Evolutionary conservation across 2,113 vertebrate species (phyloP).

Genomic region (Oceanites oceanicus): DNA sequence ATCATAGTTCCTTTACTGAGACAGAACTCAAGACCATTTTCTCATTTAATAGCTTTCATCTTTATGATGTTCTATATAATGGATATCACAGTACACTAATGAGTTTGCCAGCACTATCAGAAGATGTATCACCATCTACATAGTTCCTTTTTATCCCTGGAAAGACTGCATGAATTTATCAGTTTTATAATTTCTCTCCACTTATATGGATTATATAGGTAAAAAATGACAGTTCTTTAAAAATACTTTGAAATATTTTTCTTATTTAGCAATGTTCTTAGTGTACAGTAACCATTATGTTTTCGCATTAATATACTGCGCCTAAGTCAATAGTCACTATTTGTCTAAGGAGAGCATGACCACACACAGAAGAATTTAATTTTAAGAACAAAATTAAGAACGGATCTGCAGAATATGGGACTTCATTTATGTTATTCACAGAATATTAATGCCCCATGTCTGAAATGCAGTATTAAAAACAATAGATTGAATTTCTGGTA

Average conservation of each 20-base stretch:
- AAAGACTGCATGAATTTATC: background rate
- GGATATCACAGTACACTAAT: constrained; percentile 57
- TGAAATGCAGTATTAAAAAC: background rate
- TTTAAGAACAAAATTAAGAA: constrained; percentile 3
- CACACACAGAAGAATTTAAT: background rate
- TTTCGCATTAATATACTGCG: background rate
- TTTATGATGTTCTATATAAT: constrained; percentile 48
- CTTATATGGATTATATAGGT: background rate
- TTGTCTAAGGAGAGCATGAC: background rate
- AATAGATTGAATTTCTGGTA: background rate
- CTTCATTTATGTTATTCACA: constrained; percentile 7
- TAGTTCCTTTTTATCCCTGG: background rate
- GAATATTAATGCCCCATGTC: background rate
- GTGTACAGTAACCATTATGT: background rate
- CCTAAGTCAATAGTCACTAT: background rate
- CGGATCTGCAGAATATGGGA: background rate
- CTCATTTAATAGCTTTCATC: constrained; percentile 66
- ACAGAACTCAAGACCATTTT: constrained; percentile 48
- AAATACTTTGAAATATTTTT: background rate
- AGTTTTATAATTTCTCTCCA: constrained; percentile 43
- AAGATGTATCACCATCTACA: constrained; percentile 48
- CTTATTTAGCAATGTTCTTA: background rate
- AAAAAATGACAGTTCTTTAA: background rate
- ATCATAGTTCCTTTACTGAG: constrained; percentile 37
- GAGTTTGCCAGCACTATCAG: constrained; percentile 45